Conservation (phyloP, 2,113 vertebrate genomes). For the Coregonus clupeaformis region DNA sequence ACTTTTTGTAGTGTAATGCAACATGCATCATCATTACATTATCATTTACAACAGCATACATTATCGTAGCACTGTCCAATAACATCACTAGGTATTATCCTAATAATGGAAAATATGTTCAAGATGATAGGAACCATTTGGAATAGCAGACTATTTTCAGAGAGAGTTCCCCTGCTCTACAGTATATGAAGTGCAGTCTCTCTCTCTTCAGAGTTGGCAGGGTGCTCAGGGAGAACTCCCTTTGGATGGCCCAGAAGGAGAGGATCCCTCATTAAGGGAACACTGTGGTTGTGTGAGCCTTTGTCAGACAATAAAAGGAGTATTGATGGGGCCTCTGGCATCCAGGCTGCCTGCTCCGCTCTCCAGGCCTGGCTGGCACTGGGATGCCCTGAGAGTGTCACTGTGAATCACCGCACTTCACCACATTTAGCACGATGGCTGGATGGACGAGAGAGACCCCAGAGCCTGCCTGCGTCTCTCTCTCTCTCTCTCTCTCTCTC, state of each 20-base stretch:
- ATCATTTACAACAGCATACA: too few species aligned
- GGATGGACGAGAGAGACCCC: too few species aligned
- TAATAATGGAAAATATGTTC: too few species aligned
- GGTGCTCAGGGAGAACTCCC: too few species aligned
- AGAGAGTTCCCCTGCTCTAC: background rate
- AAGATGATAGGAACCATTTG: too few species aligned
- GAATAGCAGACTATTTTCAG: too few species aligned
- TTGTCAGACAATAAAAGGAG: constrained; percentile 6
- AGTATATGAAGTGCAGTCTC: background rate
- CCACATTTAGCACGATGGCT: too few species aligned
- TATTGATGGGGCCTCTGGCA: constrained; percentile 8
- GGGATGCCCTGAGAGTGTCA: background rate
- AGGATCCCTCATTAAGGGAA: background rate
- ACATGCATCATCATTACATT: too few species aligned
- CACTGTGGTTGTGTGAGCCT: background rate
- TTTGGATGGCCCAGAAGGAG: background rate
- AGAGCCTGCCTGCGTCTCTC: background rate
- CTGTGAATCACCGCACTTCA: background rate
- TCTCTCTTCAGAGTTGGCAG: too few species aligned
- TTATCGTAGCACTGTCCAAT: too few species aligned
- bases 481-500: background rate
- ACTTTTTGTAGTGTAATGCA: background rate
- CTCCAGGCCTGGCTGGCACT: background rate
- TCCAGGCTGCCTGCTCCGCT: background rate
- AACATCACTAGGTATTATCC: too few species aligned